Conservation (phyloP, 2,888 invertebrate species). For the Ormyrus nitidulus region DNA sequence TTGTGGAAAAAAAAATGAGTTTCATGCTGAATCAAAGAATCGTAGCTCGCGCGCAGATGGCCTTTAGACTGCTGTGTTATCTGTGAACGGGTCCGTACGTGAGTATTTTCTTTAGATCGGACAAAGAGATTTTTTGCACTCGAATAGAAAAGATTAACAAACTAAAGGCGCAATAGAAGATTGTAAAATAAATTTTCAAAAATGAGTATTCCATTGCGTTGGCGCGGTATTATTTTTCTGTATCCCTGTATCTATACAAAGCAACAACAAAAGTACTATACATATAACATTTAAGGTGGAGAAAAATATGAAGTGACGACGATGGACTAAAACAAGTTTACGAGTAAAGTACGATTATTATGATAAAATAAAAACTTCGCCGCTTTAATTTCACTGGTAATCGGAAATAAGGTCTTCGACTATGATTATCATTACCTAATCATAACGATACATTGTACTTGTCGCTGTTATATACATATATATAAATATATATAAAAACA, state of each 20-base stretch:
- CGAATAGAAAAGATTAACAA: neutral
- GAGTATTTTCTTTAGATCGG: constrained; percentile 48
- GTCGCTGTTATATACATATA: constrained; percentile 74
- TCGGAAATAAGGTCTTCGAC: constrained; percentile 68
- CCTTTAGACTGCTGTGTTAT: constrained; percentile 40
- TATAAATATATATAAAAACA: constrained; percentile 69
- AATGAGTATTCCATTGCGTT: constrained; percentile 70
- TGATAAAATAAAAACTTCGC: constrained; percentile 61
- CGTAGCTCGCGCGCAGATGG: constrained; percentile 12
- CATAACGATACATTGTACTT: constrained; percentile 74
- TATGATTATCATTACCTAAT: constrained; percentile 72
- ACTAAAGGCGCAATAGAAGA: constrained; percentile 36
- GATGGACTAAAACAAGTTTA: constrained; percentile 34
- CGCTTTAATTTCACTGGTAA: constrained; percentile 69
- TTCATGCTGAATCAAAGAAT: neutral
- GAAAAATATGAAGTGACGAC: constrained; percentile 1
- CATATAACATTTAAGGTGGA: constrained; percentile 51
- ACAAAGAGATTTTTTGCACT: constrained; percentile 31
- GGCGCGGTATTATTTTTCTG: constrained; percentile 73
- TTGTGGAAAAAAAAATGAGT: neutral
- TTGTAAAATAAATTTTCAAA: constrained; percentile 43
- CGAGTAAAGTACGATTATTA: constrained; percentile 63
- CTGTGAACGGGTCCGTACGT: constrained; percentile 56
- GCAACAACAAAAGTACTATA: constrained; percentile 55
- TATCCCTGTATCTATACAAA: constrained; percentile 72